Evolutionary conservation across 2,797 vertebrate species (phyloP).

Genomic region (Craterocephalus amniculus): DNA sequence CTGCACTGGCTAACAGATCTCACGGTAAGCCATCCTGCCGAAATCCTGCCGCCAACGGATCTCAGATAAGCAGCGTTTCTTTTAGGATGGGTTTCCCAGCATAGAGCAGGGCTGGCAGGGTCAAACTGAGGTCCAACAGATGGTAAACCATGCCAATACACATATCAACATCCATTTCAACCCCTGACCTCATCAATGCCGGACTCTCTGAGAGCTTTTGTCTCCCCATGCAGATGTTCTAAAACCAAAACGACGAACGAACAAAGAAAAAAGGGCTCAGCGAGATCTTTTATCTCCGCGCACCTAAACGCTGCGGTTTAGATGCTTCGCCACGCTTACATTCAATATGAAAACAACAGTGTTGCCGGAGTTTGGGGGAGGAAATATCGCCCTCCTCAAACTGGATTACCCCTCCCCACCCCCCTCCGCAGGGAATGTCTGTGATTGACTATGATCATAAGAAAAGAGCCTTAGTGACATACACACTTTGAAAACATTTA

Average conservation of each 20-base stretch:
- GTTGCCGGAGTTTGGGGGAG: conserved; percentile 65
- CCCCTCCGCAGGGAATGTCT: conserved; percentile 66
- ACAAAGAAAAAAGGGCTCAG: conserved; percentile 28
- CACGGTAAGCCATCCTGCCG: background rate
- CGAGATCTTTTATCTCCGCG: conserved; percentile 46
- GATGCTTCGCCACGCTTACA: conserved; percentile 66
- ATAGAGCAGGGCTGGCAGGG: conserved; percentile 16
- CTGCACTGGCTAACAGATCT: conserved; percentile 6
- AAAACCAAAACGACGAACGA: conserved; percentile 17
- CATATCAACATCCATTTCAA: conserved; percentile 45
- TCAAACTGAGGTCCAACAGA: conserved; percentile 13
- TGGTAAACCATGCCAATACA: conserved; percentile 57
- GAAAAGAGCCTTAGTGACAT: conserved; percentile 43
- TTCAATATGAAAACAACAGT: conserved; percentile 81
- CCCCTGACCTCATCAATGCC: conserved; percentile 29
- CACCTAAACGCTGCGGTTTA: conserved; percentile 40
- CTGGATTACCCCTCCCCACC: conserved; percentile 12
- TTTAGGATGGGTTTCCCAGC: conserved; percentile 28
- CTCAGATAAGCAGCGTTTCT: conserved; percentile 16
- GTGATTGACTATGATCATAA: conserved; percentile 47
- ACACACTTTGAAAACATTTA: conserved; percentile 45
- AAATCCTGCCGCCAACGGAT: background rate
- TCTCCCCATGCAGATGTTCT: conserved; percentile 4
- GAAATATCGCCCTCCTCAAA: conserved; percentile 39
- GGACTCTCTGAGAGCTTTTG: conserved; percentile 15